Evolutionary conservation across 2,888 invertebrate genomes (phyloP).

Genomic region (Caenorhabditis sp.): DNA sequence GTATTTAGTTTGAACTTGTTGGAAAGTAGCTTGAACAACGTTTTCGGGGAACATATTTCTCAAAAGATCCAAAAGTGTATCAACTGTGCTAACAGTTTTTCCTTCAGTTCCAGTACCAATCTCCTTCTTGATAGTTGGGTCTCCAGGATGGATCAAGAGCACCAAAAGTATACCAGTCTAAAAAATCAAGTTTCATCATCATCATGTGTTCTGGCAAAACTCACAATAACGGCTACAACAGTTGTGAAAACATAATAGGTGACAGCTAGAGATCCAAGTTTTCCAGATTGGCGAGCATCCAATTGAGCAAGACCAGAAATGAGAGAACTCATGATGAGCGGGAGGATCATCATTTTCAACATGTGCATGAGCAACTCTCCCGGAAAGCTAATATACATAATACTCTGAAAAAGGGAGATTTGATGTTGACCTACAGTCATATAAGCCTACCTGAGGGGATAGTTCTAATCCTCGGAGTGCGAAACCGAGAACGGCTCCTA

Average conservation of each 20-base stretch:
- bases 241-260: slow-evolving; percentile 79
- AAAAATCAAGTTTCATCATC: background rate
- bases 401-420: slow-evolving; percentile 69
- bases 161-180: slow-evolving; percentile 77
- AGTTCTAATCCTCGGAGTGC: slow-evolving; percentile 71
- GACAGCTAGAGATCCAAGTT: slow-evolving; percentile 78
- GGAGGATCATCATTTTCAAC: slow-evolving; percentile 79
- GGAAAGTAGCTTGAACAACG: slow-evolving; percentile 81
- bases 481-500: slow-evolving; percentile 77
- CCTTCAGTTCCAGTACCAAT: slow-evolving; percentile 66
- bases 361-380: slow-evolving; percentile 79
- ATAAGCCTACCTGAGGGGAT: slow-evolving; percentile 48
- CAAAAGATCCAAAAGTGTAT: slow-evolving; percentile 87
- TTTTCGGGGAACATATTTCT: slow-evolving; percentile 91
- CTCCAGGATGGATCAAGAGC: slow-evolving; percentile 78
- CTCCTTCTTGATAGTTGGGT: slow-evolving; percentile 72
- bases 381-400: slow-evolving; percentile 78
- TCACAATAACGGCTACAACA: slow-evolving; percentile 77
- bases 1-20: slow-evolving; percentile 71
- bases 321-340: slow-evolving; percentile 78
- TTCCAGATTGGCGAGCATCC: slow-evolving; percentile 78
- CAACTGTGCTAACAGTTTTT: slow-evolving; percentile 75
- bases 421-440: background rate
- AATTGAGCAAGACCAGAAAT: slow-evolving; percentile 78
- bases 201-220: slow-evolving; percentile 6